Percentiles rank a stretch among this genome's conserved stretches.
phyloP scores from a whole-genome alignment of 1,140 invertebrate species.

The Drosophila arawakana region DNA sequence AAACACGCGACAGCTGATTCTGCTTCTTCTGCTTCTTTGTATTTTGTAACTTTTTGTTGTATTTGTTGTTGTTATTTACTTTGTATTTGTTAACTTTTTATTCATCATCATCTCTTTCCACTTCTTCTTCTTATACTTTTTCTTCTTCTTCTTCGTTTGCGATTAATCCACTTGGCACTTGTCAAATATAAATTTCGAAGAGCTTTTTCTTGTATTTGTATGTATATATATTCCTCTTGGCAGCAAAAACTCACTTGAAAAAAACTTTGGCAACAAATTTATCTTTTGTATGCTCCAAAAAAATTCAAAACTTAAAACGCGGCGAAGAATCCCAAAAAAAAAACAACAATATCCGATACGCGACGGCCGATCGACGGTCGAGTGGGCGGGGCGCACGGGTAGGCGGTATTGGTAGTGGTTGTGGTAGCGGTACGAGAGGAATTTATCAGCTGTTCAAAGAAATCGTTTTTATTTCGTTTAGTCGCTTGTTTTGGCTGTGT shows the following conservation, averaged over 20 bases:
- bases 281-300: slow-evolving; percentile 43
- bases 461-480: not conserved
- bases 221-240: slow-evolving; percentile 41
- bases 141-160: slow-evolving; percentile 16
- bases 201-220: slow-evolving; percentile 18
- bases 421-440: not conserved
- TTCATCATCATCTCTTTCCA: slow-evolving; percentile 16
- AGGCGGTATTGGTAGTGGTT: not conserved
- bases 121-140: slow-evolving; percentile 24
- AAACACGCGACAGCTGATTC: slow-evolving; percentile 46
- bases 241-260: slow-evolving; percentile 44
- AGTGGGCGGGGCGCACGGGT: not conserved
- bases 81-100: too few species aligned
- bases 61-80: slow-evolving; percentile 2
- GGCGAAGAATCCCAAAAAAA: not conserved
- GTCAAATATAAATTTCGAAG: not conserved
- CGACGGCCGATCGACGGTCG: slow-evolving; percentile 10
- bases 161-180: slow-evolving; percentile 39
- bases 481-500: slow-evolving; percentile 20
- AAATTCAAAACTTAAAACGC: slow-evolving; percentile 36
- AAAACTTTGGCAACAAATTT: slow-evolving; percentile 47
- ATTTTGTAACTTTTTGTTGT: slow-evolving; percentile 3
- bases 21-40: slow-evolving; percentile 27
- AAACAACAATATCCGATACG: slow-evolving; percentile 3
- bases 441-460: slow-evolving; percentile 24